These are phyloP conservation scores for Drosophila hydei DNA, from an alignment of 1,140 invertebrate genomes.

Conservation along the genomic window DNA sequence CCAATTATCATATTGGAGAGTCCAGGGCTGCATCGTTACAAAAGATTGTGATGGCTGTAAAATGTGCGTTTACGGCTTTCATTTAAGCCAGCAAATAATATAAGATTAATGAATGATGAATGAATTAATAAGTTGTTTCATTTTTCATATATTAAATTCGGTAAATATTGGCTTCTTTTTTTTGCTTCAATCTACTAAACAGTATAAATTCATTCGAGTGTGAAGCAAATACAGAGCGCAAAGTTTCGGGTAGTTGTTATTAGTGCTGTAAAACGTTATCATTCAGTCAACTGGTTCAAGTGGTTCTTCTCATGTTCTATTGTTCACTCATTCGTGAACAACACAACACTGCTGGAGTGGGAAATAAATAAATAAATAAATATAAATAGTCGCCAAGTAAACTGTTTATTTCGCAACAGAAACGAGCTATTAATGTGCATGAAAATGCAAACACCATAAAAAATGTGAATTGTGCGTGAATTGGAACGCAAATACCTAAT, in stretches of 20 bases:
- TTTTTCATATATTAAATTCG: not conserved
- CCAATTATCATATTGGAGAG: not conserved
- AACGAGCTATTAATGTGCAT: constrained; percentile 31
- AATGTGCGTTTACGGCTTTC: not conserved
- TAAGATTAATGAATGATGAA: not conserved
- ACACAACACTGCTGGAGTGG: constrained; percentile 42
- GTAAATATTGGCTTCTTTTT: not conserved
- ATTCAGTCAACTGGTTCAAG: constrained; percentile 4
- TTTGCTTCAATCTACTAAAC: not conserved
- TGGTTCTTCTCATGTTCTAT: not conserved
- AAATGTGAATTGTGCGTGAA: constrained; percentile 37
- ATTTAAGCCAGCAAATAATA: not conserved
- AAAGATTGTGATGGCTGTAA: not conserved
- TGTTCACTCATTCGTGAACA: constrained; percentile 19
- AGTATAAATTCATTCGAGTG: constrained; percentile 25
- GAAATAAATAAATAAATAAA: constrained; percentile 50
- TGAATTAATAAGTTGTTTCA: too few relatives aligned
- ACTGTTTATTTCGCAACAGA: constrained; percentile 27
- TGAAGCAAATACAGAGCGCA: constrained; percentile 7
- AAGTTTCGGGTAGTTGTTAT: not conserved
- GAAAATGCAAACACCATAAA: constrained; percentile 53
- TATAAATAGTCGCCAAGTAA: constrained; percentile 39
- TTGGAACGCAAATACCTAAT: constrained; percentile 50
- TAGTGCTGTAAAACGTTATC: constrained; percentile 22
- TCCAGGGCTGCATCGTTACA: not conserved